Evolutionary conservation across 2,113 vertebrate genomes (phyloP), one percentile per base, ranked within the genome.

Genomic region (Cyanoramphus novaezelandiae): DNA sequence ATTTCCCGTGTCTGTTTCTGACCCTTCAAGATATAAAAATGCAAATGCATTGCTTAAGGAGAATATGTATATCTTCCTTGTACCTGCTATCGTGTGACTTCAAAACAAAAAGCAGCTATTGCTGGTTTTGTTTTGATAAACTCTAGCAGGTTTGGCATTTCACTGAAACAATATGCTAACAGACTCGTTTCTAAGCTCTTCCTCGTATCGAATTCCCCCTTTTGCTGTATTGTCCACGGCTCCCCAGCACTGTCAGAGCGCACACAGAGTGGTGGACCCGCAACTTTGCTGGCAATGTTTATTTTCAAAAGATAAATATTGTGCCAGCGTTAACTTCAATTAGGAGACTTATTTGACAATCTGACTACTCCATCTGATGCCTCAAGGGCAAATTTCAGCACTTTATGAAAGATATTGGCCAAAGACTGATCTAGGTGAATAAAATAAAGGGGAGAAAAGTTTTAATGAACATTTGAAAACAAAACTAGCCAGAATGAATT

Each of bases 351-450:
- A 94, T 96, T 97, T 98, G 98, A 98, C 98, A 97, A 97, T 97
- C 97, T 97, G 98, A 98, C 97, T 98, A 95, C 97, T 97, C 97
- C 98, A 98, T 98, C 98, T 98, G 98, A 98, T 98, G 98, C 97
- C 98, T 98, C 98, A 98, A 97, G 97, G 98, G 98, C 98, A 98
- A 97, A 97, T 98, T 98, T 97, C 95, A 97, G 91, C 97, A 97
- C 97, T 97, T 97, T 95, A 97, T 98, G 95, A 97, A 94, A 97
- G 95, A 95, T 88, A 82, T 53, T 86, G 95, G 86, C 97, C 94
- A 92, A 95, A 94, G 95, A 90, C 62, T 21, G 86, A 93, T 97
- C 90, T 88, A 76, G 94, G 97, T 96, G 97, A 98, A 98, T 97
- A 98, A 98, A 98, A 98, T 97, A 98, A 95, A 96, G 95, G 59